phyloP scores from a whole-genome alignment of 2,888 invertebrate genomes.

The Euplagia quadripunctaria region DNA sequence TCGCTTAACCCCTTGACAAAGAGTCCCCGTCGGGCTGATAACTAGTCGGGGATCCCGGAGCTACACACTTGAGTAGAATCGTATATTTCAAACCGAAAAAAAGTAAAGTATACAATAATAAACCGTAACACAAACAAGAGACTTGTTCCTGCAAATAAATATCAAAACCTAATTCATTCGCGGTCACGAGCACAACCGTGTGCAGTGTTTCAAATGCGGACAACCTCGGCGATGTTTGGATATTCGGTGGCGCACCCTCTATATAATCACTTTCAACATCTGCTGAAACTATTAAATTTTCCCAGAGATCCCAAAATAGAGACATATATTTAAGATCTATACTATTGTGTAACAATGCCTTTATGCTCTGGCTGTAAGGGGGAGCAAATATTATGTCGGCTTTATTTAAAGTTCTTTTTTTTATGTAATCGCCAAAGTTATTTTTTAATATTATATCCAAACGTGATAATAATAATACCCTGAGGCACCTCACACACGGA shows the following conservation, averaged over 20 bases:
- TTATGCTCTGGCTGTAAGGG: too few relatives aligned
- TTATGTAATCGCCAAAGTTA: too few relatives aligned
- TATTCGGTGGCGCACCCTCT: slow-evolving; percentile 20
- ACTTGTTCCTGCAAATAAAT: slow-evolving; percentile 35
- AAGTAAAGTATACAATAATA: slow-evolving; percentile 19
- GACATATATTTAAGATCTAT: neutral
- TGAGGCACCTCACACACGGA: too few relatives aligned
- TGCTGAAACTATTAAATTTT: slow-evolving; percentile 24
- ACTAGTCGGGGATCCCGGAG: neutral
- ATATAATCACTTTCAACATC: slow-evolving; percentile 18
- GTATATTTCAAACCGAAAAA: slow-evolving; percentile 11
- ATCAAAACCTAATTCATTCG: slow-evolving; percentile 49
- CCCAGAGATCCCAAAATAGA: neutral
- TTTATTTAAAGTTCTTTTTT: too few relatives aligned
- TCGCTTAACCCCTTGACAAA: neutral
- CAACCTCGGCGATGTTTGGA: slow-evolving; percentile 27
- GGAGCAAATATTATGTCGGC: too few relatives aligned
- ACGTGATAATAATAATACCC: too few relatives aligned
- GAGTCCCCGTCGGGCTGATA: neutral
- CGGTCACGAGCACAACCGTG: slow-evolving; percentile 33
- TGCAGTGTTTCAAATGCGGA: slow-evolving; percentile 1
- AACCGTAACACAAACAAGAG: slow-evolving; percentile 21
- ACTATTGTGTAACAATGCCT: neutral
- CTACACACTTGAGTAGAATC: neutral
- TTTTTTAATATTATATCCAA: too few relatives aligned